Conservation (phyloP, 2,113 vertebrate species). For the Procavia capensis region DNA sequence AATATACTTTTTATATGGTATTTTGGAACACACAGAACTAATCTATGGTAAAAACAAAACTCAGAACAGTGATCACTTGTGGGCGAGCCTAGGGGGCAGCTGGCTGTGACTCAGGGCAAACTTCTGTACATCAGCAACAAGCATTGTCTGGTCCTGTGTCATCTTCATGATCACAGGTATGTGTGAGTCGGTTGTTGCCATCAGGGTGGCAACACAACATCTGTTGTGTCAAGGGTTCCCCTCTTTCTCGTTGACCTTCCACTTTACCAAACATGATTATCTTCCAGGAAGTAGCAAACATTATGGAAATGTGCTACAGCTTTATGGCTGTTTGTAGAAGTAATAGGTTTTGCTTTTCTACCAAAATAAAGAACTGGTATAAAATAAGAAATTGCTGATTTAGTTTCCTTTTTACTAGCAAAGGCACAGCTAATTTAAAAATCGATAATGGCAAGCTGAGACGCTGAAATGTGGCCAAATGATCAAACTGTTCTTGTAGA, state of each 20-base stretch:
- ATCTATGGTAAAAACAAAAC: neutral
- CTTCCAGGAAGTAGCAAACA: neutral
- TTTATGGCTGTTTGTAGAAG: neutral
- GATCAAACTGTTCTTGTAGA: neutral
- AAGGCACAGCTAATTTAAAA: conserved; percentile 10
- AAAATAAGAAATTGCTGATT: neutral
- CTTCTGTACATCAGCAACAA: too few species aligned
- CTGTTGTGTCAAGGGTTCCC: neutral
- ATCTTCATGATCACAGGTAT: neutral
- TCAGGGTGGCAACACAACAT: neutral
- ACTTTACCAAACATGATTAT: neutral
- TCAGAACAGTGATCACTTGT: neutral
- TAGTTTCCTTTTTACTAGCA: neutral
- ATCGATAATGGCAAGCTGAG: neutral
- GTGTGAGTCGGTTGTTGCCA: neutral
- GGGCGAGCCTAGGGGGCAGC: neutral
- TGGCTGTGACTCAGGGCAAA: too few species aligned
- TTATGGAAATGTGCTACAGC: neutral
- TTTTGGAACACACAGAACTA: neutral
- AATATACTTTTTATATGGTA: neutral
- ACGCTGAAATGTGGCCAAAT: neutral
- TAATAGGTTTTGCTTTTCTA: neutral
- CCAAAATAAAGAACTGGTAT: neutral
- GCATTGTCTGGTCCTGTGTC: neutral
- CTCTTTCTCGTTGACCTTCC: neutral